These are phyloP conservation scores for Myodes glareolus DNA, from an alignment of 2,113 vertebrate genomes.

Conservation along the genomic window DNA sequence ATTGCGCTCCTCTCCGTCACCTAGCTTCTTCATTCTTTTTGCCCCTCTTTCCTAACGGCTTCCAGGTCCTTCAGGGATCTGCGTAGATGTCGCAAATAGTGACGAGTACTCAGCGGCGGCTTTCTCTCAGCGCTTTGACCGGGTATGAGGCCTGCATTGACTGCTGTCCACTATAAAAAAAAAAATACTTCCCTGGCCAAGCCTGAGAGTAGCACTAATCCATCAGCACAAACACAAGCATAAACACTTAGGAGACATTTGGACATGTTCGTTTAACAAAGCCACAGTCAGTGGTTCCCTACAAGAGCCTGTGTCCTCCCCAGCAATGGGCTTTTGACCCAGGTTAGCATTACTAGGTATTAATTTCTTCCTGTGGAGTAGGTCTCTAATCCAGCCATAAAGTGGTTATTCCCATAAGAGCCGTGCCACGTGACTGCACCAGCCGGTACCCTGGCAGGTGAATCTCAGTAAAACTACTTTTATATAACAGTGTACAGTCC, in stretches of 20 bases:
- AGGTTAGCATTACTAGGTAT: background rate
- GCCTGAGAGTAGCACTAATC: background rate
- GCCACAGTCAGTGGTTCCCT: background rate
- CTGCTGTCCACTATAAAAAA: too few relatives aligned
- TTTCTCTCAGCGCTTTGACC: background rate
- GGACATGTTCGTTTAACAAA: background rate
- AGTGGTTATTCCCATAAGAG: background rate
- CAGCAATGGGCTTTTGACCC: background rate
- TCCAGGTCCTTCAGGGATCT: background rate
- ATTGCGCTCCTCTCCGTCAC: background rate
- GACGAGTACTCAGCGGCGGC: too few relatives aligned
- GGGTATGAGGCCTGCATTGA: background rate
- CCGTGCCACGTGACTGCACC: background rate
- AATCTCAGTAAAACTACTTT: background rate
- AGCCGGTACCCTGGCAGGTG: background rate
- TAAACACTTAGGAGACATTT: background rate
- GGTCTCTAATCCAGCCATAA: background rate
- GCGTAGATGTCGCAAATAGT: too few relatives aligned
- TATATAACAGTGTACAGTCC: background rate
- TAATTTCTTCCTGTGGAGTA: background rate
- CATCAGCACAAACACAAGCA: background rate
- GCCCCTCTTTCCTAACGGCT: background rate
- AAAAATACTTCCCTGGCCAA: background rate
- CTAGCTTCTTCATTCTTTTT: background rate
- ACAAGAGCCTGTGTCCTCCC: too few relatives aligned